Base-by-base conservation (phyloP, 2,888 invertebrate species). In the Anodontia alba region DNA sequence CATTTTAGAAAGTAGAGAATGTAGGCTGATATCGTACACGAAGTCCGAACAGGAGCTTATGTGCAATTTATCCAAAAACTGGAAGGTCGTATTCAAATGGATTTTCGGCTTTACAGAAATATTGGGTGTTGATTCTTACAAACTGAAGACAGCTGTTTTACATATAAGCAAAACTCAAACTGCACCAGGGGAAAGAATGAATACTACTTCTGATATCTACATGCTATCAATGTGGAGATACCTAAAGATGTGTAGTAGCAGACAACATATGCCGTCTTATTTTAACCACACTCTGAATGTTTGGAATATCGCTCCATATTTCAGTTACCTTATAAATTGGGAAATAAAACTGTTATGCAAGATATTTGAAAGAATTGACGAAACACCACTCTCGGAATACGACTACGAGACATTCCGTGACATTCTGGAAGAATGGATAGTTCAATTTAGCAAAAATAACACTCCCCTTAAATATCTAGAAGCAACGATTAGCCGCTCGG, bases 11-110 rank as follows among this genome's bases (percentile, higher is more conserved):
- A 43, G 70, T 23, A 70, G 42, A 20, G 10, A 33, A n/a, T 76
- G 76, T 31, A 57, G 76, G n/a, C 70, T 76, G 7, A 76, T 76
- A 31, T 76, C 76, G 1, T 76, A 76, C 38, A 76, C 70, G 17
- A 76, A 76, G 57, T 70, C 76, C 1, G 76, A 76, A 57, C 57
- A 68, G 10, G 70, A 62, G n/a, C 54, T 54, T n/a, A 76, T 76
- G 76, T 29, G n/a, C 26, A 70, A 46, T 42, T 29, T 76, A 42
- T 36, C 69, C 10, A 54, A 26, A 17, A 76, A 54, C 1, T 76
- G 76, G 76, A 76, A 76, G 57, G 26, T 70, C 12, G 62, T 70
- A 15, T 10, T 69, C 31, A 76, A 76, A 62, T 70, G 43, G 43
- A 15, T 76, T 20, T 69, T 76, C 33, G 51, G 26, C 17, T 70